Evolutionary conservation across 2,888 invertebrate genomes (phyloP).

Genomic region (Diadromus collaris): DNA sequence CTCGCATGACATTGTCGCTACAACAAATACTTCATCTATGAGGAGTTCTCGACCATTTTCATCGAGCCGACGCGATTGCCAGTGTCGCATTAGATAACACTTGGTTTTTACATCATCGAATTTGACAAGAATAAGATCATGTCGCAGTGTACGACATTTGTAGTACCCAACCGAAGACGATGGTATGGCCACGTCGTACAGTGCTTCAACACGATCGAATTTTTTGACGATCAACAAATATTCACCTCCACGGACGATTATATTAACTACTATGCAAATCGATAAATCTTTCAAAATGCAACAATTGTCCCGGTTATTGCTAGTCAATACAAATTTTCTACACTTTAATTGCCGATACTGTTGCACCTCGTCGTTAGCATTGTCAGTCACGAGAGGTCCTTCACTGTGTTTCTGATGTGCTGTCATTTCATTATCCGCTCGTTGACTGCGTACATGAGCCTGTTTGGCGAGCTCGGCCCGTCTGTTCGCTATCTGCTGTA

Average conservation of each 20-base stretch:
- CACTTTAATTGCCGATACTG: slow-evolving; percentile 7
- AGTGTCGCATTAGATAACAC: slow-evolving; percentile 15
- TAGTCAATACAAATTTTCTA: slow-evolving; percentile 3
- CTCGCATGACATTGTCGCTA: slow-evolving; percentile 22
- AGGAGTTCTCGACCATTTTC: slow-evolving; percentile 17
- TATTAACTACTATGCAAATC: slow-evolving; percentile 28
- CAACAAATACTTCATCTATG: slow-evolving; percentile 7
- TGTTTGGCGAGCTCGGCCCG: background rate
- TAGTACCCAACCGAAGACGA: slow-evolving; percentile 32
- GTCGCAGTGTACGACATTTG: slow-evolving; percentile 24
- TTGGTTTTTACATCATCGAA: slow-evolving; percentile 20
- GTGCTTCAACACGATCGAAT: too few species aligned
- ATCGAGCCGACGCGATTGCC: slow-evolving; percentile 22
- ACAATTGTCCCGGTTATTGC: too few species aligned
- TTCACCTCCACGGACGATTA: background rate
- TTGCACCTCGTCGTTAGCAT: background rate
- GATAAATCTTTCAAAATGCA: slow-evolving; percentile 19
- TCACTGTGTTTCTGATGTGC: background rate
- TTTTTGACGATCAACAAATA: slow-evolving; percentile 20
- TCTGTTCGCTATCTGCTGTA: slow-evolving; percentile 41
- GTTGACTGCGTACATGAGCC: background rate
- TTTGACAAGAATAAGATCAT: slow-evolving; percentile 23
- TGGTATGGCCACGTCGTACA: slow-evolving; percentile 15
- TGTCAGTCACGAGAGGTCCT: slow-evolving; percentile 7
- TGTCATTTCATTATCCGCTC: background rate